A percentile compares a stretch with the other conserved stretches of the same genome.
Conservation (phyloP, 2,888 invertebrate species). For the Margaritifera margaritifera region DNA sequence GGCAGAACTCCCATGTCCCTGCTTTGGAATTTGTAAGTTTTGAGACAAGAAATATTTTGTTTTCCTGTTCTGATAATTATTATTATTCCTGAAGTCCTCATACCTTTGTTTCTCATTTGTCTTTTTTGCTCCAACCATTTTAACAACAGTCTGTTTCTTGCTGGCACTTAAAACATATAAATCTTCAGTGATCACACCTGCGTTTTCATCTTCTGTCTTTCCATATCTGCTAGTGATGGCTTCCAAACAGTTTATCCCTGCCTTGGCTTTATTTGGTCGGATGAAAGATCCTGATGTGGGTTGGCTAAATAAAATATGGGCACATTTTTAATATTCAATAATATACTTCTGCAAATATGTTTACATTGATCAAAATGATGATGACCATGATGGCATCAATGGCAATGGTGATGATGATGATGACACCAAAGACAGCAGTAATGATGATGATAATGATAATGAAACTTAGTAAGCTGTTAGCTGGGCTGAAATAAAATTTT, state of each 20-base stretch:
- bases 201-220: slow-evolving; percentile 62
- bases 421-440: too few species aligned
- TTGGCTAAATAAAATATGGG: slow-evolving; percentile 73
- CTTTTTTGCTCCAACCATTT: slow-evolving; percentile 93
- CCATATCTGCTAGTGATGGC: slow-evolving; percentile 84
- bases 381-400: neutral
- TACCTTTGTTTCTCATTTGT: slow-evolving; percentile 80
- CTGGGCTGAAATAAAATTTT: too few species aligned
- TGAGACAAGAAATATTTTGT: too few species aligned
- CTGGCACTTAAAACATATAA: slow-evolving; percentile 59
- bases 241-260: slow-evolving; percentile 82
- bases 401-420: too few species aligned
- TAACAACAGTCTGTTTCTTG: slow-evolving; percentile 78
- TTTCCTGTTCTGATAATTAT: too few species aligned
- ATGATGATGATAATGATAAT: too few species aligned
- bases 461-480: too few species aligned
- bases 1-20: too few species aligned
- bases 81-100: neutral
- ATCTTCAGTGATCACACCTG: slow-evolving; percentile 59
- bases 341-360: neutral
- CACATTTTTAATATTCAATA: neutral
- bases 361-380: neutral
- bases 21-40: too few species aligned
- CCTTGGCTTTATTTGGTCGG: slow-evolving; percentile 84
- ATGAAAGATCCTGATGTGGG: slow-evolving; percentile 92